A percentile compares a stretch with the other conserved stretches of the same genome.
Evolutionary conservation across 1,140 invertebrate genomes (phyloP).

Genomic region (Neodiprion pinetum): DNA sequence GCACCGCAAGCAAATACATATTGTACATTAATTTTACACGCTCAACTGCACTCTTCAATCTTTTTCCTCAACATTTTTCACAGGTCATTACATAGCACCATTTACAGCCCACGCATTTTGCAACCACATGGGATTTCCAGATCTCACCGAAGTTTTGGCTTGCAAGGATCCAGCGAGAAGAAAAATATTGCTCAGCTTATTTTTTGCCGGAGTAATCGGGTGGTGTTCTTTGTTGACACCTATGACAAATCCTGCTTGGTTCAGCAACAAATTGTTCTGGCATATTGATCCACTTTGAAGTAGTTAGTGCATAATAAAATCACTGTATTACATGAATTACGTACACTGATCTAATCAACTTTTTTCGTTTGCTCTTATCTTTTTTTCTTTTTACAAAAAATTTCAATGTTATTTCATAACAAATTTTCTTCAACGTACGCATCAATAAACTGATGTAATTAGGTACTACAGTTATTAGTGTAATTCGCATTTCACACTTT

Average conservation of each 20-base stretch:
- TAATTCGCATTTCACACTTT: too few species aligned
- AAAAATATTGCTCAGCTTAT: slow-evolving; percentile 69
- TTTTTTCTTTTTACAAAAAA: too few species aligned
- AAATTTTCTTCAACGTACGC: too few species aligned
- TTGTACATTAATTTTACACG: slow-evolving; percentile 18
- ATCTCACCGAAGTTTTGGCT: slow-evolving; percentile 78
- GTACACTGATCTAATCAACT: too few species aligned
- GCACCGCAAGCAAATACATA: slow-evolving; percentile 9
- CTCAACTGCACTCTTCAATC: slow-evolving; percentile 11
- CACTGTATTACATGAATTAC: too few species aligned
- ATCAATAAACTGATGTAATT: too few species aligned
- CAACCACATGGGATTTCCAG: slow-evolving; percentile 96
- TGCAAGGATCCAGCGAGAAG: slow-evolving; percentile 71
- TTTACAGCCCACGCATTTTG: slow-evolving; percentile 92
- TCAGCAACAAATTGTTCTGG: slow-evolving; percentile 75
- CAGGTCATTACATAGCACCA: slow-evolving; percentile 88
- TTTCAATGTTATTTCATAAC: too few species aligned
- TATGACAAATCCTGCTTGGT: slow-evolving; percentile 79
- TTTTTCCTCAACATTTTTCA: slow-evolving; percentile 35
- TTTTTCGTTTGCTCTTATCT: too few species aligned
- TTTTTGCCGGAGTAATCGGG: slow-evolving; percentile 76
- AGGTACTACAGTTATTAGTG: too few species aligned
- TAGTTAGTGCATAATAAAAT: not conserved
- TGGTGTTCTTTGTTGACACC: slow-evolving; percentile 83
- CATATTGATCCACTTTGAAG: slow-evolving; percentile 45